Conservation (phyloP, 2,797 vertebrate species). For the Nyctalus aviator region DNA sequence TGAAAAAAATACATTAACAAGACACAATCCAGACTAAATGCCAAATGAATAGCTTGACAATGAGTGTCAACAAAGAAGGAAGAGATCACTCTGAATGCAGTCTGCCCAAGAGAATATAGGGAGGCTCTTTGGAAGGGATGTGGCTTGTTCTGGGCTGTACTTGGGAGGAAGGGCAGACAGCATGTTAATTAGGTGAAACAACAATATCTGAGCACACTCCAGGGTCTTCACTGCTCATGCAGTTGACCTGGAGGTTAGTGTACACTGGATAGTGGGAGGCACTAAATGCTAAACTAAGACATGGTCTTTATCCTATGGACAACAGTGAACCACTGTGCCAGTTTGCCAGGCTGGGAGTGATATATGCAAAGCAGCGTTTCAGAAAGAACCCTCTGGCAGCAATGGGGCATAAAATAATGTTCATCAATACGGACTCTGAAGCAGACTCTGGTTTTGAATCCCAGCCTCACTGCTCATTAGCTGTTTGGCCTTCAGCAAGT, state of each 20-base stretch:
- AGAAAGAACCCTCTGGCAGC: not conserved
- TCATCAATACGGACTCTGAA: not conserved
- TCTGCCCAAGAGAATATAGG: not conserved
- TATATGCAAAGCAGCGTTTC: not conserved
- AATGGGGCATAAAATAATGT: not conserved
- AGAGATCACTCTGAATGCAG: not conserved
- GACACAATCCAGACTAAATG: not conserved
- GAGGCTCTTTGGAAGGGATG: not conserved
- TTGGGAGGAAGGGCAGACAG: not conserved
- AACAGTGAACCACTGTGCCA: not conserved
- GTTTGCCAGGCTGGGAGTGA: not conserved
- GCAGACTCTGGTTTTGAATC: not conserved
- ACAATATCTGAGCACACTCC: not conserved
- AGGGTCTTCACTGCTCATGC: not conserved
- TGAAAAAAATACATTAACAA: slow-evolving; percentile 9
- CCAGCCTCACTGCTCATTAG: not conserved
- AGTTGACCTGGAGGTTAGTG: not conserved
- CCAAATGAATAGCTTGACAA: not conserved
- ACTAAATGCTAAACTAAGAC: not conserved
- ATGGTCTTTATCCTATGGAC: not conserved
- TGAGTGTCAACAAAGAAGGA: not conserved
- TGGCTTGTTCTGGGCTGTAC: not conserved
- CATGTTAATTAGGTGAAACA: not conserved
- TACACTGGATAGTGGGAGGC: not conserved
- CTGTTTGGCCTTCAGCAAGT: not conserved